Evolutionary conservation across 2,888 invertebrate genomes (phyloP).

Genomic region (Balanococcus diminutus): DNA sequence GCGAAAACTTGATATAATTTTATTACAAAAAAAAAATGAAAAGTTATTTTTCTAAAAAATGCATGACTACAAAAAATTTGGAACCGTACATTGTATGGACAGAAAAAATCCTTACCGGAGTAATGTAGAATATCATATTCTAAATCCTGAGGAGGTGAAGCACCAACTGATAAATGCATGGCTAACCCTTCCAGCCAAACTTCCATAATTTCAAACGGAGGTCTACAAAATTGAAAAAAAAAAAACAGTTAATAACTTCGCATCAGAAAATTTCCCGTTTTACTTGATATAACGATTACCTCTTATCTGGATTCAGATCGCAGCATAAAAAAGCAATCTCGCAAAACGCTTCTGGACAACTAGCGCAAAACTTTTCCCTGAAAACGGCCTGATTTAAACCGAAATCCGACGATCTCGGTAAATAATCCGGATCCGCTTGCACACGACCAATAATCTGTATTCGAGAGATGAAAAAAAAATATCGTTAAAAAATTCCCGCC

Average conservation of each 20-base stretch:
- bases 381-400: conserved; percentile 87
- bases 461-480: no score
- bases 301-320: conserved; percentile 85
- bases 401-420: conserved; percentile 90
- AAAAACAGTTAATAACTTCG: background rate
- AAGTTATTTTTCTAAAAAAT: no score
- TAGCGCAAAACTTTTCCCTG: conserved; percentile 80
- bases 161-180: conserved; percentile 72
- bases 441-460: conserved; percentile 85
- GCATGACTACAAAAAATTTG: no score
- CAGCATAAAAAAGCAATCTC: conserved; percentile 89
- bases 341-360: conserved; percentile 86
- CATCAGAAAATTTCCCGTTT: background rate
- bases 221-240: conserved; percentile 61
- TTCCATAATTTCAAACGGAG: conserved; percentile 86
- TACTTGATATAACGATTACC: conserved; percentile 64
- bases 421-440: conserved; percentile 91
- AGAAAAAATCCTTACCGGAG: no score
- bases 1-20: no score
- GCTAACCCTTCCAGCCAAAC: conserved; percentile 85
- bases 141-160: conserved; percentile 70
- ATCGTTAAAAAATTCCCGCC: no score
- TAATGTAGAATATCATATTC: conserved; percentile 79
- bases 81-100: no score
- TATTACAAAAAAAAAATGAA: no score